Evolutionary conservation across 2,113 vertebrate species (phyloP).

Genomic region (Tragelaphus buxtoni): DNA sequence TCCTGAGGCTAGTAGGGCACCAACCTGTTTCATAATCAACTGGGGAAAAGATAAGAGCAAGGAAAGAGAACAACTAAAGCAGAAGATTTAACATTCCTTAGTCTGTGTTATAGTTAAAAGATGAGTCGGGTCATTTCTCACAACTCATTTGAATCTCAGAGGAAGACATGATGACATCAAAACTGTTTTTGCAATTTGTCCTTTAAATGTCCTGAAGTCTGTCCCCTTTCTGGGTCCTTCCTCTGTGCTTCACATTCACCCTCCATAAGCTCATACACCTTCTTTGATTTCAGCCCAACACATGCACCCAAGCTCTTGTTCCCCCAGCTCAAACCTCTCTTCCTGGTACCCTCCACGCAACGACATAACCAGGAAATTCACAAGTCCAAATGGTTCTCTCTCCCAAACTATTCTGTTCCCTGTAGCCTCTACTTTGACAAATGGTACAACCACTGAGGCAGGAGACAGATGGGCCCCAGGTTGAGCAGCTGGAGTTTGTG

Average conservation of each 20-base stretch:
- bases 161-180: not conserved
- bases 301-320: not conserved
- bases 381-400: not conserved
- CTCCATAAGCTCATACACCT: not conserved
- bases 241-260: not conserved
- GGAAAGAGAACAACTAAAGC: not conserved
- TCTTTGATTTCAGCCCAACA: not conserved
- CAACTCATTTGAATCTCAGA: not conserved
- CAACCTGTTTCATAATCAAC: not conserved
- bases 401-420: not conserved
- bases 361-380: not conserved
- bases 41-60: not conserved
- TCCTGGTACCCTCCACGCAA: not conserved
- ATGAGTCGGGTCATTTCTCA: not conserved
- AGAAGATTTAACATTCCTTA: not conserved
- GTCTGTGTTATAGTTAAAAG: not conserved
- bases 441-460: not conserved
- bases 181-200: not conserved
- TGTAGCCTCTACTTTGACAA: not conserved
- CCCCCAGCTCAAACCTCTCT: not conserved
- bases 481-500: not conserved
- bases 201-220: not conserved
- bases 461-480: not conserved
- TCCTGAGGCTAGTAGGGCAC: not conserved
- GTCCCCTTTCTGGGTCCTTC: not conserved